Conservation (phyloP, 2,888 invertebrate genomes). For the Agonopterix arenella region DNA sequence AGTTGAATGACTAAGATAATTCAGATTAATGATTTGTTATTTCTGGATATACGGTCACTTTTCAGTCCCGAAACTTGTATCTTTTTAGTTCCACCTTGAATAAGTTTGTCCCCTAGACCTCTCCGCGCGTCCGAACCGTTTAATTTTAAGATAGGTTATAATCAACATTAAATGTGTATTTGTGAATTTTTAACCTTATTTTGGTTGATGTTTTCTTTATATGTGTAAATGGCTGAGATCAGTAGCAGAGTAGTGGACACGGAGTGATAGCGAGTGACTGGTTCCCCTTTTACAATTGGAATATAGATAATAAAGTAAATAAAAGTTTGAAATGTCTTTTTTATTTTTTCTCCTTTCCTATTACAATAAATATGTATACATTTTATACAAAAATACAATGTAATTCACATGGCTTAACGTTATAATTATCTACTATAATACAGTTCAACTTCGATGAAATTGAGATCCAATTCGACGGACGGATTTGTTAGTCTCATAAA, state of each 20-base stretch:
- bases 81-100: not conserved
- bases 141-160: conserved; percentile 60
- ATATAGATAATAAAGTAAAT: conserved; percentile 69
- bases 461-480: not conserved
- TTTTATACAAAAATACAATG: conserved; percentile 47
- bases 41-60: not conserved
- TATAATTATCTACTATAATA: not conserved
- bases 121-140: conserved; percentile 41
- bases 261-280: conserved; percentile 70
- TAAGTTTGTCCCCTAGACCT: conserved; percentile 17
- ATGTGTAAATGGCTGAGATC: conserved; percentile 72
- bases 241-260: conserved; percentile 67
- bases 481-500: no score
- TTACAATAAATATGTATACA: conserved; percentile 39
- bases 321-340: conserved; percentile 65
- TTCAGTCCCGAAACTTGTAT: not conserved
- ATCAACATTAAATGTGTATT: conserved; percentile 75
- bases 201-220: conserved; percentile 72
- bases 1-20: not conserved
- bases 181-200: conserved; percentile 72
- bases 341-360: conserved; percentile 33
- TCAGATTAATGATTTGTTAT: not conserved
- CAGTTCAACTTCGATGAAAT: not conserved
- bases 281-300: conserved; percentile 75
- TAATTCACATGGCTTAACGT: no score